Evolutionary conservation across 2,888 invertebrate genomes (phyloP), one percentile per base, ranked within the genome.

Genomic region (Flabesymbios commensalis): DNA sequence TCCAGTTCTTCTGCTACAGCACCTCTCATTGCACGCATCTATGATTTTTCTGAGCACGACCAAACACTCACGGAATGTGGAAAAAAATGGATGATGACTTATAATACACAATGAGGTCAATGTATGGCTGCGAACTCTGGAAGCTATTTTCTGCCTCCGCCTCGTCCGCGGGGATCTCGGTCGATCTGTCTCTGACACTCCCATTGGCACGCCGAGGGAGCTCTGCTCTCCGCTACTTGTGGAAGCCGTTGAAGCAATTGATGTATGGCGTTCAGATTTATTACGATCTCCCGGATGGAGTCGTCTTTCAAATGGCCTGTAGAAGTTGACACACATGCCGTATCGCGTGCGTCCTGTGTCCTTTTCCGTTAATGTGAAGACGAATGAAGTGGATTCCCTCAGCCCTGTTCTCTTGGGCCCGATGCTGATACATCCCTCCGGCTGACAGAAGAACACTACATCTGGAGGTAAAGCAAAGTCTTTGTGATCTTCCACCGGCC

Each of bases 391-490:
- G 55, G 94, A 92, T 83, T 99, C 97, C 63, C 95, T 86, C 3
- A 81, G 71, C 58, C 78, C 79, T 74, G 79, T 75, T 3, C 80
- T 88, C 73, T 93, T 89, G 5, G 94, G 94, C 17, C 94, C 94
- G 65, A 94, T 91, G 65, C 85, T 85, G 56, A 86, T 90, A 83
- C 98, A 99, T 58, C 99, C 99, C 84, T 99, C 99, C 1, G 99
- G 99, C 83, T 99, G 99, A 80, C 99, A 99, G 85, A 99, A 99
- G 84, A 95, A 98, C 29, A 98, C 96, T 89, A 99, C 97, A 83
- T 99, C 99, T 78, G 94, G 86, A 0, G 99, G 97, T 75, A 99
- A 86, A 0, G 94, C 92, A 83, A 99, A 99, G 84, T 99, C 99
- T 56, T 91, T 90, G 85, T 97, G 97, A 84, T 97, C 94, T 73